Conservation (phyloP, 2,888 invertebrate genomes). For the Eudasyphora cyanicolor region DNA sequence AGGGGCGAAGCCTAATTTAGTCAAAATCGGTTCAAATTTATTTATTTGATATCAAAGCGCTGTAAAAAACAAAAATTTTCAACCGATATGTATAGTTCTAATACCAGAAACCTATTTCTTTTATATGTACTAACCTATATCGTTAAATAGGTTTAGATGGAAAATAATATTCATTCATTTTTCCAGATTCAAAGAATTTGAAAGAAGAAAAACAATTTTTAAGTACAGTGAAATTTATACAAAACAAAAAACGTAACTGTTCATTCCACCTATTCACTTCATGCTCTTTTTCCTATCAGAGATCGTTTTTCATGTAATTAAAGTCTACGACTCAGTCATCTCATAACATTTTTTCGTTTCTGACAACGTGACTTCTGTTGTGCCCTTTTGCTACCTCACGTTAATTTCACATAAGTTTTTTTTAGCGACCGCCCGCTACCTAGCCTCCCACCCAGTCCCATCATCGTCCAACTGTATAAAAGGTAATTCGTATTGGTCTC, state of each 20-base stretch:
- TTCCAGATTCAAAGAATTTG: too few species aligned
- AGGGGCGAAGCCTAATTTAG: too few species aligned
- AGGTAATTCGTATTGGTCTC: conserved; percentile 46
- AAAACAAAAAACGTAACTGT: neutral
- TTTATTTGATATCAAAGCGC: too few species aligned
- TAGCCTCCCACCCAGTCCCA: conserved; percentile 7
- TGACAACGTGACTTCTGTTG: conserved; percentile 64
- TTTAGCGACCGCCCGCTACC: conserved; percentile 13
- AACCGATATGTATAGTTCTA: too few species aligned
- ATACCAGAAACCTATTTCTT: too few species aligned
- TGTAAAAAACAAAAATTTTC: too few species aligned
- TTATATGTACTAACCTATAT: too few species aligned
- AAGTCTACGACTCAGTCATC: conserved; percentile 40
- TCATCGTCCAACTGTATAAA: conserved; percentile 3
- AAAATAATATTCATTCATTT: too few species aligned
- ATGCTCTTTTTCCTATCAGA: conserved; percentile 45
- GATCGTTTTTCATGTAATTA: conserved; percentile 50
- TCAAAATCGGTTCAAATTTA: too few species aligned
- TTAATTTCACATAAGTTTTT: conserved; percentile 59
- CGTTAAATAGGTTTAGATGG: too few species aligned
- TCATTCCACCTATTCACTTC: neutral
- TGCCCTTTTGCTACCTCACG: conserved; percentile 65
- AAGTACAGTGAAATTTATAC: neutral
- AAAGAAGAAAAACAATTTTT: too few species aligned
- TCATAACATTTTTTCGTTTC: conserved; percentile 39